Conservation (phyloP, 2,888 invertebrate genomes). For the Latheticus oryzae region DNA sequence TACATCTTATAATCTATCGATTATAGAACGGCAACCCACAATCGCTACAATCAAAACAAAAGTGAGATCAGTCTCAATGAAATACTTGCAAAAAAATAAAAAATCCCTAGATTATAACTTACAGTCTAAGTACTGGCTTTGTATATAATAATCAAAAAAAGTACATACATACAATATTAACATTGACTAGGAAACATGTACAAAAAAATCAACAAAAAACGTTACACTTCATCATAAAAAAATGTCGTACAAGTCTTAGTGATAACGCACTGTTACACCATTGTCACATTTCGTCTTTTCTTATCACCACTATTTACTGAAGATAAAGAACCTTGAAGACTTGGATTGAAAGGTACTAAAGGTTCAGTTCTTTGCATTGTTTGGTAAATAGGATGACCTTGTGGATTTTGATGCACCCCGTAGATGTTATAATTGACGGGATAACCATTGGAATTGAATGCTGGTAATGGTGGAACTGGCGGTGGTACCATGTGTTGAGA, state of each 20-base stretch:
- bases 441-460: conserved; percentile 63
- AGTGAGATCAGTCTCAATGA: conserved; percentile 41
- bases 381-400: conserved; percentile 62
- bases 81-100: conserved; percentile 40
- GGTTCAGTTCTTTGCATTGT: conserved; percentile 63
- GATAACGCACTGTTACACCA: conserved; percentile 68
- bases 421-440: conserved; percentile 65
- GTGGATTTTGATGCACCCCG: conserved; percentile 62
- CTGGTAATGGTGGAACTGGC: conserved; percentile 69
- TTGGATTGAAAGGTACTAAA: conserved; percentile 66
- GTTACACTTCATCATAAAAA: conserved; percentile 26
- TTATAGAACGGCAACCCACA: conserved; percentile 25
- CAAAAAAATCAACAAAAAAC: conserved; percentile 31
- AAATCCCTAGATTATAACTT: too few species aligned
- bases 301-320: conserved; percentile 70
- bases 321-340: conserved; percentile 69
- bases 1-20: background rate
- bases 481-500: conserved; percentile 60
- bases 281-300: conserved; percentile 71
- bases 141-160: conserved; percentile 21
- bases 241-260: conserved; percentile 51
- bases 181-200: conserved; percentile 34
- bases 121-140: conserved; percentile 35
- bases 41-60: conserved; percentile 6
- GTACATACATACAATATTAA: too few species aligned